A percentile compares a stretch with the other conserved stretches of the same genome.
phyloP scores from a whole-genome alignment of 2,113 vertebrate species.

The Gopherus evgoodei region DNA sequence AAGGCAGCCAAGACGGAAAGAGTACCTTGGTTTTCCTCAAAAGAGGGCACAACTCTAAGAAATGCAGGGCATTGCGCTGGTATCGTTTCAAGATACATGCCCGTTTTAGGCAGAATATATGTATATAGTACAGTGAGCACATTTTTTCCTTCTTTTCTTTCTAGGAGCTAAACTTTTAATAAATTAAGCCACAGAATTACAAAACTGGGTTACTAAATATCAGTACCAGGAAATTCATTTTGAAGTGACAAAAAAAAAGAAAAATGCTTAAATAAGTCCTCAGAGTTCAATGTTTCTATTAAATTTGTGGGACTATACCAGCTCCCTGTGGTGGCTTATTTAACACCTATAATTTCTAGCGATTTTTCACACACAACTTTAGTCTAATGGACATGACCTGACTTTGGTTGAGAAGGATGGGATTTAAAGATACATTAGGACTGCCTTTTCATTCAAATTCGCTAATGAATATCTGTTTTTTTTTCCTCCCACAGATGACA shows the following conservation, averaged over 20 bases:
- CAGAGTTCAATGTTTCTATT: constrained; percentile 14
- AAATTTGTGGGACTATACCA: background rate
- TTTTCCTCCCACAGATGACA: background rate
- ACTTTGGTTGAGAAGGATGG: constrained; percentile 15
- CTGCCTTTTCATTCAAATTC: constrained; percentile 1
- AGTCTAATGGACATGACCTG: constrained; percentile 27
- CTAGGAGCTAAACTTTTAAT: constrained; percentile 42
- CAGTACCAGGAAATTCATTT: constrained; percentile 16
- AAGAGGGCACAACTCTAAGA: constrained; percentile 12
- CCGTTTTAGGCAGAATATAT: background rate
- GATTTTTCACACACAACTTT: constrained; percentile 42
- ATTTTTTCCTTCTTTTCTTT: constrained; percentile 9
- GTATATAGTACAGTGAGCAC: background rate
- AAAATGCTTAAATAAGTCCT: constrained; percentile 21
- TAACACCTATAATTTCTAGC: constrained; percentile 53
- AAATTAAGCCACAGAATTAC: background rate
- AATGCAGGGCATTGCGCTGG: background rate
- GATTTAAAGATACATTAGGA: background rate
- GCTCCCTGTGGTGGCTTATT: constrained; percentile 23
- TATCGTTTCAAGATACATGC: constrained; percentile 25
- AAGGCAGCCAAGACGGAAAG: background rate
- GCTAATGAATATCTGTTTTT: background rate
- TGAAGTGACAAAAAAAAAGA: constrained; percentile 14
- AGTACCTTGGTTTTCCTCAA: background rate
- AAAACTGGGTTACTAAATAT: constrained; percentile 23